phyloP scores from a whole-genome alignment of 2,797 vertebrate species.

The Synaphobranchus kaupii region DNA sequence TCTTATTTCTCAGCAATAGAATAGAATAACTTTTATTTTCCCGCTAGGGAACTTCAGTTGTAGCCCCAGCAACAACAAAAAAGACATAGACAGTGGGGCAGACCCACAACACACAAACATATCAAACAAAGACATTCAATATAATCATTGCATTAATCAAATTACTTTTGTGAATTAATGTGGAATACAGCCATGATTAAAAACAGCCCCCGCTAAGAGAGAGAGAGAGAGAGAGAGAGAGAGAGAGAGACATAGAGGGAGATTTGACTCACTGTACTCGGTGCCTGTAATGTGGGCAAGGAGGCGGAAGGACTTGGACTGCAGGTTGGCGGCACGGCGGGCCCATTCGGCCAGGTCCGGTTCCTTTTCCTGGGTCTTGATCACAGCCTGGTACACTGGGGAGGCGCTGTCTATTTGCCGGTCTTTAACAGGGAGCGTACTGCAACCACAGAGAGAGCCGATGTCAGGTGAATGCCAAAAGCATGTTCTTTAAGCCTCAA shows the following conservation, averaged over 20 bases:
- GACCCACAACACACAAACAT: no score
- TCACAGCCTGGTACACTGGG: constrained; percentile 91
- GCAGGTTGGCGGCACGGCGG: constrained; percentile 78
- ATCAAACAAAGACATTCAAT: no score
- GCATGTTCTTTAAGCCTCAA: background rate
- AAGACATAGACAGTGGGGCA: no score
- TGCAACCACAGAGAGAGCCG: constrained; percentile 76
- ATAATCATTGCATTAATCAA: no score
- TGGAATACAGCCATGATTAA: no score
- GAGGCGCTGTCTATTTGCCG: constrained; percentile 84
- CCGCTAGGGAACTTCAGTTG: no score
- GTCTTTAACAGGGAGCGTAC: constrained; percentile 82
- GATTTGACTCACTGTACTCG: constrained; percentile 80
- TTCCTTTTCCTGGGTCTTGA: constrained; percentile 74
- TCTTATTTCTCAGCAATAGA: background rate
- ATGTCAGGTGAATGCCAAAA: constrained; percentile 26
- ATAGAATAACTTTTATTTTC: no score
- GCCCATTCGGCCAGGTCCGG: constrained; percentile 75
- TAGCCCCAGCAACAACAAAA: no score
- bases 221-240: constrained; percentile 54
- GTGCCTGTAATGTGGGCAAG: constrained; percentile 91
- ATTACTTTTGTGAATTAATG: no score
- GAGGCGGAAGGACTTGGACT: constrained; percentile 89
- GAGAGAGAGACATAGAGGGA: constrained; percentile 44
- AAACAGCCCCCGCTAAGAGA: no score